Evolutionary conservation across 1,140 invertebrate genomes (phyloP).

Genomic region (Araneus ventricosus): DNA sequence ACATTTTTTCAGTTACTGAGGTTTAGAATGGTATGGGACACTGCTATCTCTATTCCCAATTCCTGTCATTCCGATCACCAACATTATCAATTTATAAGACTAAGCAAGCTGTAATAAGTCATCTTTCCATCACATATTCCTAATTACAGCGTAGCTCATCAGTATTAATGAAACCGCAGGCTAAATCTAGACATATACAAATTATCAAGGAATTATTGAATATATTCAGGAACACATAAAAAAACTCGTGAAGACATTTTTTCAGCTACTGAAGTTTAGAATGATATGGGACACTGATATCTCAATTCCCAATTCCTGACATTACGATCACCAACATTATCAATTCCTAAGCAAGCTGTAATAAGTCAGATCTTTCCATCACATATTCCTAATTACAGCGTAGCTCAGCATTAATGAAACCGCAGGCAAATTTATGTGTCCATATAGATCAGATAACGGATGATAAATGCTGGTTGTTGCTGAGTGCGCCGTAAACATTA

Average conservation of each 20-base stretch:
- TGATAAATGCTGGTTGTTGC: conserved; percentile 27
- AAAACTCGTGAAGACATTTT: too few relatives aligned
- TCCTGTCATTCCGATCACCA: background rate
- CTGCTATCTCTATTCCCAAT: too few relatives aligned
- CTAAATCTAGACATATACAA: too few relatives aligned
- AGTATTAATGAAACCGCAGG: background rate
- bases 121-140: background rate
- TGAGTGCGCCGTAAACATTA: conserved; percentile 16
- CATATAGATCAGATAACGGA: conserved; percentile 22
- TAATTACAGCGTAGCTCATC: background rate
- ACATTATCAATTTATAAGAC: background rate
- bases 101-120: background rate
- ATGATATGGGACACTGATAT: too few relatives aligned
- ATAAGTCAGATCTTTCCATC: conserved; percentile 19
- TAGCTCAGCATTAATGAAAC: conserved; percentile 4
- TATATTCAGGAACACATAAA: too few relatives aligned
- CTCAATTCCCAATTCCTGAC: background rate
- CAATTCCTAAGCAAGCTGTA: background rate
- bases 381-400: background rate
- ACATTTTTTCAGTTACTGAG: too few relatives aligned
- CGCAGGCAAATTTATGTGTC: conserved; percentile 25
- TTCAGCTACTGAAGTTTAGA: too few relatives aligned
- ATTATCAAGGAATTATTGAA: too few relatives aligned
- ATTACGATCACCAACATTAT: background rate
- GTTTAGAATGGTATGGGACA: too few relatives aligned